These are phyloP conservation scores for Spisula solida DNA, from an alignment of 2,888 invertebrate species.

Conservation along the genomic window DNA sequence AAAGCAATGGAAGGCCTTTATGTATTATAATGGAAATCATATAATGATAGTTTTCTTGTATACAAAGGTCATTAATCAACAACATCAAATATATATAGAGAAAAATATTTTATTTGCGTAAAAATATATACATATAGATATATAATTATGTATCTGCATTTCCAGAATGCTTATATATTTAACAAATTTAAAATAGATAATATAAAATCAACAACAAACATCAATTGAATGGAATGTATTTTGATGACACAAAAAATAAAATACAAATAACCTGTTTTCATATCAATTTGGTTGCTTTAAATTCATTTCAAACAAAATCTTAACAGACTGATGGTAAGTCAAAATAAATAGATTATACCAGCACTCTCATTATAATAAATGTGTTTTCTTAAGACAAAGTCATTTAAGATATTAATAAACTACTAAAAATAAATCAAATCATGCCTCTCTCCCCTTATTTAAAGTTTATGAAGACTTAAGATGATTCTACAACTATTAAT, in stretches of 20 bases:
- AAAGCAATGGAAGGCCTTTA: too few species aligned
- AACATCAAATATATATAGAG: not conserved
- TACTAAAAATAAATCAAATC: not conserved
- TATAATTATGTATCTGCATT: not conserved
- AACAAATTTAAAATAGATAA: too few species aligned
- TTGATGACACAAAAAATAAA: not conserved
- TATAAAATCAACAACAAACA: not conserved
- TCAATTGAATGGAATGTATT: not conserved
- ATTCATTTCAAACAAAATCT: not conserved
- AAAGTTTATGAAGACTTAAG: not conserved
- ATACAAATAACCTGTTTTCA: not conserved
- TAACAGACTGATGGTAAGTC: not conserved
- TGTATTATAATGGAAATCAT: not conserved
- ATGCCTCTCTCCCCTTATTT: not conserved
- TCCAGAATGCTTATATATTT: not conserved
- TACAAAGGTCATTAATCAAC: not conserved
- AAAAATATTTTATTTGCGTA: constrained; percentile 7
- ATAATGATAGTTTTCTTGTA: not conserved
- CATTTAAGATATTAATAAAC: not conserved
- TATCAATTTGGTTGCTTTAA: not conserved
- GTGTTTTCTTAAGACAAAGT: not conserved
- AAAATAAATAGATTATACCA: not conserved
- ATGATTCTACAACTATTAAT: too few species aligned
- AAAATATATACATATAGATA: not conserved
- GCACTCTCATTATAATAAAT: too few species aligned